A percentile compares a stretch with the other conserved stretches of the same genome.
Evolutionary conservation across 2,888 invertebrate species (phyloP).

Genomic region (Sinhomidia bicolor): DNA sequence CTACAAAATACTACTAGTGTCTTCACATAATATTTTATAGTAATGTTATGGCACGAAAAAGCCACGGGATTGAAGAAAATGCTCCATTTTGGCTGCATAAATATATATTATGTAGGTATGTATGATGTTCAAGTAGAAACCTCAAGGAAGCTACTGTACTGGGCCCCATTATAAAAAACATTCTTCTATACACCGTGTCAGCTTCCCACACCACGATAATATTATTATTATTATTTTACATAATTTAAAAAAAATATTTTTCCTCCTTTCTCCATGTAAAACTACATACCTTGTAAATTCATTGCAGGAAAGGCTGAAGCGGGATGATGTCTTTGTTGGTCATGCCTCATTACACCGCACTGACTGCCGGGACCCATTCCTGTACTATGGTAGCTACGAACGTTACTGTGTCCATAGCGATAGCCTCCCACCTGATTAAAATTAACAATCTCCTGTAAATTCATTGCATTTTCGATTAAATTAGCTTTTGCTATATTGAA

Average conservation of each 20-base stretch:
- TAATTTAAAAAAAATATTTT: neutral
- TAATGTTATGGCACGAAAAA: neutral
- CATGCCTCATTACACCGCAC: conserved; percentile 80
- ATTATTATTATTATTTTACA: too few species aligned
- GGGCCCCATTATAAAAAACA: conserved; percentile 28
- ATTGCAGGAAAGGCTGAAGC: conserved; percentile 79
- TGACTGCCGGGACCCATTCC: conserved; percentile 80
- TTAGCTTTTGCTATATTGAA: neutral
- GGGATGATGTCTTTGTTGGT: conserved; percentile 80
- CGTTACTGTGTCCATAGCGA: conserved; percentile 79
- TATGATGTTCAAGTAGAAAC: neutral
- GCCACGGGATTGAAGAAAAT: conserved; percentile 15
- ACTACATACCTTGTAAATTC: conserved; percentile 80
- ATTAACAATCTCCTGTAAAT: neutral
- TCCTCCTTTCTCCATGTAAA: neutral
- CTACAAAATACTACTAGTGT: neutral
- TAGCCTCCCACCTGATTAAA: conserved; percentile 79
- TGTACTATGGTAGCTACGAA: conserved; percentile 79
- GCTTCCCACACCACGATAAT: too few species aligned
- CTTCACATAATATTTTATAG: neutral
- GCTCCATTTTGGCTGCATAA: neutral
- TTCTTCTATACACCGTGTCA: neutral
- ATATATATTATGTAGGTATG: too few species aligned
- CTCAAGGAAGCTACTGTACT: conserved; percentile 25
- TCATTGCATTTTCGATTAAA: neutral